A percentile compares a stretch with the other conserved stretches of the same genome.
phyloP scores from a whole-genome alignment of 2,113 vertebrate species.

The Lasiurus borealis region DNA sequence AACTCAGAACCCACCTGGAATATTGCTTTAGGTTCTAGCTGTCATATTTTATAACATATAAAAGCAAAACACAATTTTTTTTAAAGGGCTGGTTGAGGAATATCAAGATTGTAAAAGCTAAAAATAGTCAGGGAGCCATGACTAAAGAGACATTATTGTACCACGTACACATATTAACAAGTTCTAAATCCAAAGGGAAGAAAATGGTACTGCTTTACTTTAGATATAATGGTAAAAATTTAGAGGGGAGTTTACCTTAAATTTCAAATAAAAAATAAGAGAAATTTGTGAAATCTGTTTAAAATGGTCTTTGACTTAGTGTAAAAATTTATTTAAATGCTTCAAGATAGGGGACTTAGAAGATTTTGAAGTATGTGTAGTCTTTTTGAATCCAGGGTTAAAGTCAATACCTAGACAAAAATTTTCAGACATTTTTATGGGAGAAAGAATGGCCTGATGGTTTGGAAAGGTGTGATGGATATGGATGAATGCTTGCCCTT shows the following conservation, averaged over 20 bases:
- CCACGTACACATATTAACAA: conserved; percentile 7
- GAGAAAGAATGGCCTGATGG: conserved; percentile 61
- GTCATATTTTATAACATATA: conserved; percentile 44
- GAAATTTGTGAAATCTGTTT: conserved; percentile 29
- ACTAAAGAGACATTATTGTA: conserved; percentile 30
- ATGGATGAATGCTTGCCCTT: conserved; percentile 60
- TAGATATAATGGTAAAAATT: conserved; percentile 29
- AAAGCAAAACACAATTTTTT: conserved; percentile 47
- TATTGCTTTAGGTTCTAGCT: conserved; percentile 37
- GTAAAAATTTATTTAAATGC: conserved; percentile 52
- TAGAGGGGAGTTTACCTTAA: background rate
- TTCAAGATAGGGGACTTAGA: background rate
- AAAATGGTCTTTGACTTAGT: conserved; percentile 59
- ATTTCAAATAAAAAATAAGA: conserved; percentile 11
- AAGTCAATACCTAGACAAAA: conserved; percentile 67
- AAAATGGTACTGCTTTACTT: conserved; percentile 7
- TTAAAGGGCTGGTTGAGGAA: background rate
- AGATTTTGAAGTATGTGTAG: conserved; percentile 43
- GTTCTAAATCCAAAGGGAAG: conserved; percentile 48
- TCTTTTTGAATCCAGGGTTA: conserved; percentile 40
- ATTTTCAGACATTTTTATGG: conserved; percentile 62
- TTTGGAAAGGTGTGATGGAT: conserved; percentile 72
- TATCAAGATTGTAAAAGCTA: conserved; percentile 56
- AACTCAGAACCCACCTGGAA: conserved; percentile 45
- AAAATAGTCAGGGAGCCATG: conserved; percentile 18